phyloP scores from a whole-genome alignment of 2,888 invertebrate genomes.

The Temnothorax unifasciatus region DNA sequence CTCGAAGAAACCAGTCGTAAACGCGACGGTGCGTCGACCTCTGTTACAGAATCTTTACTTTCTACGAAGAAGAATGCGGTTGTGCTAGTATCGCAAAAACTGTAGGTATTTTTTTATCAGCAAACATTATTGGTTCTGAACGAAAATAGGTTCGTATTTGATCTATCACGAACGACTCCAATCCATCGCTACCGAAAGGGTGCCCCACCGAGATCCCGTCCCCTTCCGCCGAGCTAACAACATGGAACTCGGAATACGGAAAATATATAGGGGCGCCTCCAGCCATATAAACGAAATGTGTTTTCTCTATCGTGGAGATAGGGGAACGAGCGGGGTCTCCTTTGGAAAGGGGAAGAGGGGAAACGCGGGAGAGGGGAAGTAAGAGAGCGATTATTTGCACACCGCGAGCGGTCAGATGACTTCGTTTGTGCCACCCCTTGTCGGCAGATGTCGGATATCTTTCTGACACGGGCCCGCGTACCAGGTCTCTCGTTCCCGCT shows the following conservation, averaged over 20 bases:
- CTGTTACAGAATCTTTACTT: neutral
- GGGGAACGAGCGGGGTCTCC: conserved; percentile 38
- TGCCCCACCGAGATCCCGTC: conserved; percentile 67
- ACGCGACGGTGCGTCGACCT: neutral
- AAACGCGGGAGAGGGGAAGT: conserved; percentile 6
- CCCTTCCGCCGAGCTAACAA: conserved; percentile 51
- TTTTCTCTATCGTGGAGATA: conserved; percentile 59
- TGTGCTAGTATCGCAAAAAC: neutral
- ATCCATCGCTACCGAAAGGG: conserved; percentile 62
- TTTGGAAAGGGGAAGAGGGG: neutral
- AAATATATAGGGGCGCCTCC: conserved; percentile 78
- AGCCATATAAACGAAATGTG: conserved; percentile 61
- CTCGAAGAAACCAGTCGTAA: neutral
- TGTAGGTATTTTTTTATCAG: neutral
- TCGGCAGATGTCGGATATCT: conserved; percentile 72
- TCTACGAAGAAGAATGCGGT: neutral
- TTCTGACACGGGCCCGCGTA: conserved; percentile 66
- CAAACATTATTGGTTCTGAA: neutral
- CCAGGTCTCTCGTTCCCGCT: conserved; percentile 66
- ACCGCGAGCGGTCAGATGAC: conserved; percentile 67
- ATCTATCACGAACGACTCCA: conserved; percentile 45
- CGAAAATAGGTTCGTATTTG: neutral
- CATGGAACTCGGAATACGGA: conserved; percentile 70
- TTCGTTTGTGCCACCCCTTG: conserved; percentile 70
- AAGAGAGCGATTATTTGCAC: conserved; percentile 66